A percentile compares a stretch with the other conserved stretches of the same genome.
These are phyloP conservation scores for Tachypleus tridentatus DNA, from an alignment of 1,140 invertebrate species.

Conservation along the genomic window DNA sequence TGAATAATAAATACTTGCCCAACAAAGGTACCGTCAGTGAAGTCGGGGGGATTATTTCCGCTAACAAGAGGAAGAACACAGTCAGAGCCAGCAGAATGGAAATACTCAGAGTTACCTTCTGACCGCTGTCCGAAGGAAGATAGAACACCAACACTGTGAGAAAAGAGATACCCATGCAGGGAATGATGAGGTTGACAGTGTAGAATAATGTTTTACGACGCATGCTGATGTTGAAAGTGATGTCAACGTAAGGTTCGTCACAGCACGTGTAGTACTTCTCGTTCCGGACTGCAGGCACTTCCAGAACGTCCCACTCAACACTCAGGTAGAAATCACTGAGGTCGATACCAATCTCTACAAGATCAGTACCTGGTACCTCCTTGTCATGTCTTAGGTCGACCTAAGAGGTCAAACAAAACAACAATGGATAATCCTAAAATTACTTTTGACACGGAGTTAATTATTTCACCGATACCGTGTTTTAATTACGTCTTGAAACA, in stretches of 20 bases:
- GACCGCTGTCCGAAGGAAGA: conserved; percentile 90
- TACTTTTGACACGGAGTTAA: too few species aligned
- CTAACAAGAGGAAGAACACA: conserved; percentile 93
- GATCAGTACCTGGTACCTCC: conserved; percentile 46
- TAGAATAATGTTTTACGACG: conserved; percentile 92
- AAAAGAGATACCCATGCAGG: conserved; percentile 91
- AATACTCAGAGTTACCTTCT: conserved; percentile 93
- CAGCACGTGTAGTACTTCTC: conserved; percentile 77
- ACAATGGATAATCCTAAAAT: too few species aligned
- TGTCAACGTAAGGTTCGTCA: conserved; percentile 74
- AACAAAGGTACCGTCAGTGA: conserved; percentile 91
- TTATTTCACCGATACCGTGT: too few species aligned
- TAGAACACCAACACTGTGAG: conserved; percentile 98
- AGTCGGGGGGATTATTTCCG: conserved; percentile 93
- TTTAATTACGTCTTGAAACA: too few species aligned
- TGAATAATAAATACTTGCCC: conserved; percentile 91
- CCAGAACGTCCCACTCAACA: conserved; percentile 90
- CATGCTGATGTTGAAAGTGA: conserved; percentile 93
- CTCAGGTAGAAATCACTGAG: conserved; percentile 87
- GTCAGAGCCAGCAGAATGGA: conserved; percentile 95
- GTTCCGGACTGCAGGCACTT: conserved; percentile 69
- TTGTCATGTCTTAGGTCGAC: conserved; percentile 74
- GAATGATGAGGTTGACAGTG: conserved; percentile 89
- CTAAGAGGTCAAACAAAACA: conserved; percentile 33
- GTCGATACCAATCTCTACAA: conserved; percentile 67